Percentiles rank a stretch among this genome's conserved stretches.
These are phyloP conservation scores for Ranitomeya variabilis DNA, from an alignment of 2,113 vertebrate genomes.

Conservation along the genomic window DNA sequence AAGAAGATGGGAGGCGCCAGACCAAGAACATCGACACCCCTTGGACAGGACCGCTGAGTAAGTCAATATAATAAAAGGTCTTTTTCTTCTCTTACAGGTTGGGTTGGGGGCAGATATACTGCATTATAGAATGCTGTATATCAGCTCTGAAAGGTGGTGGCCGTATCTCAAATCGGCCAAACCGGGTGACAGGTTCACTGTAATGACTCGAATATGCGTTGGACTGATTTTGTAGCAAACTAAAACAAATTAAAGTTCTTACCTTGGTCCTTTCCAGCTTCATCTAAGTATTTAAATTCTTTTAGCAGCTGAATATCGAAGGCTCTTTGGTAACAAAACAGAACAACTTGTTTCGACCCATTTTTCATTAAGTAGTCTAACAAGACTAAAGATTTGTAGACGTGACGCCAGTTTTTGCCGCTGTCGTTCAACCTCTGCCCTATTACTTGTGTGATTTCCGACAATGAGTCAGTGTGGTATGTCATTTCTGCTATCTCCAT, in stretches of 20 bases:
- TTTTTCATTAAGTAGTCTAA: conserved; percentile 68
- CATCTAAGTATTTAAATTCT: conserved; percentile 51
- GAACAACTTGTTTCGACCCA: conserved; percentile 65
- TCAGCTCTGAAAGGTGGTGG: no score
- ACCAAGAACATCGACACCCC: no score
- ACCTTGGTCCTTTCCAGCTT: conserved; percentile 68
- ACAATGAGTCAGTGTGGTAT: conserved; percentile 48
- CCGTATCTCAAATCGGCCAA: no score
- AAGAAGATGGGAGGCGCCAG: no score
- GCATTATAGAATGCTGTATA: no score
- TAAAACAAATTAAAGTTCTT: conserved; percentile 52
- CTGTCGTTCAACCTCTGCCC: conserved; percentile 64
- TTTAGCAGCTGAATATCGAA: conserved; percentile 61
- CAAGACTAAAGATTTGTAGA: conserved; percentile 63
- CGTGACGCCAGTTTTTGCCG: conserved; percentile 66
- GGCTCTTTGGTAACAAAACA: conserved; percentile 62
- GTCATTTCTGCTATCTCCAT: conserved; percentile 64
- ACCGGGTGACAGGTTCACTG: no score
- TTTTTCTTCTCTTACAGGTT: no score
- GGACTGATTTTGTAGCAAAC: neutral
- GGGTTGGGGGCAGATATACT: no score
- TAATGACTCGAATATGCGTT: no score
- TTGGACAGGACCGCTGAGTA: no score
- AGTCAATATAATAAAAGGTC: no score
- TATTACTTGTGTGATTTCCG: conserved; percentile 62